Percentiles rank a stretch among this genome's conserved stretches.
phyloP scores from a whole-genome alignment of 2,797 vertebrate genomes.

The Semotilus atromaculatus region DNA sequence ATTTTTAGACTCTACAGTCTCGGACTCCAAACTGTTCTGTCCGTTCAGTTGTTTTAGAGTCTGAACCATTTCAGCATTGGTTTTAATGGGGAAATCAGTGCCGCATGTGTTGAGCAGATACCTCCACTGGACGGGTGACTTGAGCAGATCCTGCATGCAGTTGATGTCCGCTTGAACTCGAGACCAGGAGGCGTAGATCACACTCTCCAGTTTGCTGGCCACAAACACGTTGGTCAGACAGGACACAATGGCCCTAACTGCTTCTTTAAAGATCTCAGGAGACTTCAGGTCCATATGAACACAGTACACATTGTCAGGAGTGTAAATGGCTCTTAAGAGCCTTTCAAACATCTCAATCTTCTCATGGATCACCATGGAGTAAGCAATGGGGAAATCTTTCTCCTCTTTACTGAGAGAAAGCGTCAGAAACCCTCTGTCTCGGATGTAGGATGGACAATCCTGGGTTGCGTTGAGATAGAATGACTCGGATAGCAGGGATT shows the following conservation, averaged over 20 bases:
- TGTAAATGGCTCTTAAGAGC: slow-evolving; percentile 69
- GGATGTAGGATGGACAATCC: slow-evolving; percentile 77
- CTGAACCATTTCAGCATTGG: slow-evolving; percentile 83
- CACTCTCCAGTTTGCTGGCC: slow-evolving; percentile 75
- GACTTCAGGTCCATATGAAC: slow-evolving; percentile 84
- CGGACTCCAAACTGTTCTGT: slow-evolving; percentile 84
- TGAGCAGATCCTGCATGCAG: slow-evolving; percentile 84
- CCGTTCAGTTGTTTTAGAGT: slow-evolving; percentile 78
- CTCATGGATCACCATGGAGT: slow-evolving; percentile 87
- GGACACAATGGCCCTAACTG: slow-evolving; percentile 75
- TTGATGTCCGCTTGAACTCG: slow-evolving; percentile 88
- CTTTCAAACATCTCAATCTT: slow-evolving; percentile 89
- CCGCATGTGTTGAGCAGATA: slow-evolving; percentile 88
- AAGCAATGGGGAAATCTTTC: slow-evolving; percentile 82
- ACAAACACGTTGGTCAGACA: slow-evolving; percentile 87
- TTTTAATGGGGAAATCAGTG: slow-evolving; percentile 87
- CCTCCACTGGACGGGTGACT: slow-evolving; percentile 77
- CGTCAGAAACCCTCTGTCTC: slow-evolving; percentile 73
- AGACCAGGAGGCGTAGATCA: slow-evolving; percentile 86
- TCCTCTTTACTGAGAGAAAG: slow-evolving; percentile 79
- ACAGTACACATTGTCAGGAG: slow-evolving; percentile 88
- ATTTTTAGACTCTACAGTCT: slow-evolving; percentile 72
- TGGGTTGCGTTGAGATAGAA: slow-evolving; percentile 78
- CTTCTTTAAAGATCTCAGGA: slow-evolving; percentile 69
- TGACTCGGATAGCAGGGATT: slow-evolving; percentile 60